phyloP scores from a whole-genome alignment of 2,797 vertebrate species.

The Syngnathus acus region DNA sequence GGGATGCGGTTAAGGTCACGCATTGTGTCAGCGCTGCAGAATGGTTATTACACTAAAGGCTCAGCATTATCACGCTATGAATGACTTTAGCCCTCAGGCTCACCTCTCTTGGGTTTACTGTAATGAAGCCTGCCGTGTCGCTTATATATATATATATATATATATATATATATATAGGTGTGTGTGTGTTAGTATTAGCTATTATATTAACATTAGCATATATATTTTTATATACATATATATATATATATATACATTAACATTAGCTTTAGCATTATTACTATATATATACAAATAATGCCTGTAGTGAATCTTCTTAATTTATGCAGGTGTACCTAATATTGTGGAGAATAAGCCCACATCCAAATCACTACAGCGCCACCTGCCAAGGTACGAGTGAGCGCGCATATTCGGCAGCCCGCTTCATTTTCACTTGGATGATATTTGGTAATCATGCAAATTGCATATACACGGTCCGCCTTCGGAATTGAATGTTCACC shows the following conservation, averaged over 20 bases:
- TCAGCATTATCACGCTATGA: conserved; percentile 20
- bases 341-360: neutral
- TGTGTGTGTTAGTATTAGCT: too few species aligned
- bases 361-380: neutral
- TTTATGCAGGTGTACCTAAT: neutral
- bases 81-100: conserved; percentile 16
- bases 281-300: too few species aligned
- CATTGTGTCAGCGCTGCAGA: conserved; percentile 13
- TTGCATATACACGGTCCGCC: conserved; percentile 40
- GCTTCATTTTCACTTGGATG: conserved; percentile 24
- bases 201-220: too few species aligned
- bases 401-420: neutral
- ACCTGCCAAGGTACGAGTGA: neutral
- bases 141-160: neutral
- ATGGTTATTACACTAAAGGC: conserved; percentile 17
- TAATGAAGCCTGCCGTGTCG: conserved; percentile 12
- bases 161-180: too few species aligned
- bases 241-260: too few species aligned
- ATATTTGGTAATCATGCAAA: conserved; percentile 68
- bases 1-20: conserved; percentile 34
- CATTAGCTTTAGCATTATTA: too few species aligned
- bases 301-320: too few species aligned
- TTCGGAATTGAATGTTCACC: conserved; percentile 61
- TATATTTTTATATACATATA: too few species aligned
- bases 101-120: conserved; percentile 18